Conservation (phyloP, 2,113 vertebrate genomes). For the Lepisosteus oculatus region DNA sequence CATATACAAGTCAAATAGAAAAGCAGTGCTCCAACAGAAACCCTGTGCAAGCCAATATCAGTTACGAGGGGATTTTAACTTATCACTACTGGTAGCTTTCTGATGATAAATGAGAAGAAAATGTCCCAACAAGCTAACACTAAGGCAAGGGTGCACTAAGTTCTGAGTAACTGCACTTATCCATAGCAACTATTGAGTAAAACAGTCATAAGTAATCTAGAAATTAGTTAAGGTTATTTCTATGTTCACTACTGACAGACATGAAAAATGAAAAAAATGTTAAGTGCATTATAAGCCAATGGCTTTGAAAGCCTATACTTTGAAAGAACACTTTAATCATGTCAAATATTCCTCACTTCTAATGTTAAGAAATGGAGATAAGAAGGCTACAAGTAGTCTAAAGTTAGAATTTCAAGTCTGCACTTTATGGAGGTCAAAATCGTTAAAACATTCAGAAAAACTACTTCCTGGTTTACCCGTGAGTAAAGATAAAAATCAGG, state of each 20-base stretch:
- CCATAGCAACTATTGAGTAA: too few relatives aligned
- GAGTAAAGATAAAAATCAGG: slow-evolving; percentile 27
- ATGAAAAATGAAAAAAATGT: slow-evolving; percentile 38
- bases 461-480: slow-evolving; percentile 34
- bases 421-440: slow-evolving; percentile 42
- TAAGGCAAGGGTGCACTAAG: too few relatives aligned
- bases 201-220: too few relatives aligned
- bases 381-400: slow-evolving; percentile 52
- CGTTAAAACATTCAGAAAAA: slow-evolving; percentile 52
- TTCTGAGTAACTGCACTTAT: too few relatives aligned
- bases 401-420: slow-evolving; percentile 41
- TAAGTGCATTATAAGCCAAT: slow-evolving; percentile 42
- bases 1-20: too few relatives aligned
- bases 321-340: slow-evolving; percentile 51
- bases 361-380: slow-evolving; percentile 44
- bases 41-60: too few relatives aligned
- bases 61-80: too few relatives aligned
- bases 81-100: too few relatives aligned
- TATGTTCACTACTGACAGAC: slow-evolving; percentile 39
- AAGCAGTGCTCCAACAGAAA: too few relatives aligned
- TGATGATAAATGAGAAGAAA: too few relatives aligned
- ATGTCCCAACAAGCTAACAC: too few relatives aligned
- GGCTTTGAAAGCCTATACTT: slow-evolving; percentile 61
- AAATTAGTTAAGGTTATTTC: slow-evolving; percentile 14
- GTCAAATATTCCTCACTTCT: slow-evolving; percentile 64